Conservation (phyloP, 1,140 invertebrate species). For the Batillaria attramentaria region DNA sequence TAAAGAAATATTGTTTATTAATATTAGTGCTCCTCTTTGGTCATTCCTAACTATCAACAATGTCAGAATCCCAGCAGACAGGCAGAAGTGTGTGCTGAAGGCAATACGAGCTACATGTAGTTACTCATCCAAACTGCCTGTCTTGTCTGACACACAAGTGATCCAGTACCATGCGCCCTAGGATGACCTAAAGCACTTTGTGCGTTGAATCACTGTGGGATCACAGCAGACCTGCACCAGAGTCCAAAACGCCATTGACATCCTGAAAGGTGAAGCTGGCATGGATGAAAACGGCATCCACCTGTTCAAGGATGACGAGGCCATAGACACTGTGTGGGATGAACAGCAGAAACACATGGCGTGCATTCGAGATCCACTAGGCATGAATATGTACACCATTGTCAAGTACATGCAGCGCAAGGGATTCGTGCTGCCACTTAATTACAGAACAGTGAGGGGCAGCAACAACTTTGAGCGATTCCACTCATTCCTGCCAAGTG, state of each 20-base stretch:
- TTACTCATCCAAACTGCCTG: too few relatives aligned
- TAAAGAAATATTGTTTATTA: too few relatives aligned
- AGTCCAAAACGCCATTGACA: neutral
- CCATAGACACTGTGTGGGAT: conserved; percentile 12
- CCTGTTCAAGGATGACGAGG: conserved; percentile 16
- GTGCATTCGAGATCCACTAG: conserved; percentile 24
- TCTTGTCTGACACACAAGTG: neutral
- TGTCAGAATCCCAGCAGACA: too few relatives aligned
- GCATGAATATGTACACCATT: conserved; percentile 10
- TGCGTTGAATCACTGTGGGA: conserved; percentile 12
- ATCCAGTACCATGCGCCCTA: neutral
- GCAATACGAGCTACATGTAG: too few relatives aligned
- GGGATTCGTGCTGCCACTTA: neutral
- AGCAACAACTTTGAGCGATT: conserved; percentile 26
- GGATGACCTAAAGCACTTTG: conserved; percentile 4
- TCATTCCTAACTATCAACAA: too few relatives aligned
- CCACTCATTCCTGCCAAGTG: conserved; percentile 20
- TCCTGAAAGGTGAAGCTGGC: conserved; percentile 10
- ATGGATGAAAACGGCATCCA: conserved; percentile 19
- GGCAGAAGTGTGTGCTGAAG: too few relatives aligned
- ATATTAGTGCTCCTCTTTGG: too few relatives aligned
- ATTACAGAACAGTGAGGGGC: conserved; percentile 12
- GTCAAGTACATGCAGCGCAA: neutral
- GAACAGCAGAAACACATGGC: neutral
- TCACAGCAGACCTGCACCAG: conserved; percentile 1